Evolutionary conservation across 2,797 vertebrate genomes (phyloP).

Genomic region (Chaetophractus vellerosus): DNA sequence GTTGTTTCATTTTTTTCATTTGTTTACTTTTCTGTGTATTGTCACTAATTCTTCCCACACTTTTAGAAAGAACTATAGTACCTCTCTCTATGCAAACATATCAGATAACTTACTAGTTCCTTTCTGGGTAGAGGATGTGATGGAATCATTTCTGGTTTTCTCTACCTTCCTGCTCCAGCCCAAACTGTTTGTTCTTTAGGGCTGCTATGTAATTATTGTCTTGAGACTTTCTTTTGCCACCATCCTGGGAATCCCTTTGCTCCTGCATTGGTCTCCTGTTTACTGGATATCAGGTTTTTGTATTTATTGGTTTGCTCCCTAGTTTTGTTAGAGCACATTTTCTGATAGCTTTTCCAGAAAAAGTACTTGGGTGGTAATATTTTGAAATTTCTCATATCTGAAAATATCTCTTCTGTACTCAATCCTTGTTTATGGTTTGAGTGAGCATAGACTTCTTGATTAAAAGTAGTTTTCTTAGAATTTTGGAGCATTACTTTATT

Average conservation of each 20-base stretch:
- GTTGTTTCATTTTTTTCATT: neutral
- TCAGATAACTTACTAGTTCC: neutral
- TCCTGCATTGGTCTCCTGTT: neutral
- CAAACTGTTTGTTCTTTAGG: neutral
- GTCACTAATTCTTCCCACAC: slow-evolving; percentile 23
- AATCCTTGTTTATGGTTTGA: neutral
- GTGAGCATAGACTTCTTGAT: slow-evolving; percentile 8
- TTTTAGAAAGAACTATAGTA: slow-evolving; percentile 19
- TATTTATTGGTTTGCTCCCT: neutral
- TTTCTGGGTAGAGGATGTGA: neutral
- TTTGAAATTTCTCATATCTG: neutral
- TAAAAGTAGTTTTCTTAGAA: slow-evolving; percentile 13
- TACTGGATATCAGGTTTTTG: neutral
- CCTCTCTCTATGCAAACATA: neutral
- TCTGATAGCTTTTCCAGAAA: slow-evolving; percentile 10
- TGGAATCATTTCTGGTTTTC: slow-evolving; percentile 17
- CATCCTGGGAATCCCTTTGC: neutral
- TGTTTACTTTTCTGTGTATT: slow-evolving; percentile 11
- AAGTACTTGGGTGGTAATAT: neutral
- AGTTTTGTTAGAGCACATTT: neutral
- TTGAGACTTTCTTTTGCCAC: neutral
- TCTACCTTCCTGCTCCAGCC: neutral
- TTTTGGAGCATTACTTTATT: slow-evolving; percentile 36
- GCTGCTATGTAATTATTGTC: neutral
- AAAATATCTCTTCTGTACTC: neutral